phyloP scores from a whole-genome alignment of 2,113 vertebrate genomes.

The Gobio gobio region DNA sequence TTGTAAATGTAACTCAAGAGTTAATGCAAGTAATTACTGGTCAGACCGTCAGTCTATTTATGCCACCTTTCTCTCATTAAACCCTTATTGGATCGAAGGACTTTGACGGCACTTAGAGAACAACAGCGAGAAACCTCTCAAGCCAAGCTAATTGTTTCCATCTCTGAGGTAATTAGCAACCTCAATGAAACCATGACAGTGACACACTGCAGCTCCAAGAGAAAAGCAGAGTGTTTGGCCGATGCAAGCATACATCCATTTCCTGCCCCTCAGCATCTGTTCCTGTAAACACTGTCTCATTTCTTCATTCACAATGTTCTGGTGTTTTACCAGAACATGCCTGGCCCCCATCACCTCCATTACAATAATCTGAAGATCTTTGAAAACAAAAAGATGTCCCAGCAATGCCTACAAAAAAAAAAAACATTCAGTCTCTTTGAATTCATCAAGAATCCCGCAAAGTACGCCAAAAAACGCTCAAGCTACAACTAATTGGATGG shows the following conservation, averaged over 20 bases:
- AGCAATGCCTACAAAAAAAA: neutral
- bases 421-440: neutral
- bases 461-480: neutral
- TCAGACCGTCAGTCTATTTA: slow-evolving; percentile 1
- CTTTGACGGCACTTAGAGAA: slow-evolving; percentile 1
- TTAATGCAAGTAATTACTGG: slow-evolving; percentile 33
- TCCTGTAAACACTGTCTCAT: neutral
- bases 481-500: slow-evolving; percentile 1
- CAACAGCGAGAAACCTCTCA: slow-evolving; percentile 57
- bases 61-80: slow-evolving; percentile 27
- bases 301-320: neutral
- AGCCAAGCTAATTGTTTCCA: slow-evolving; percentile 71
- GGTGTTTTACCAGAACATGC: slow-evolving; percentile 12
- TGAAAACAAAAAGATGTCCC: neutral
- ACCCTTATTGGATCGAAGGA: neutral
- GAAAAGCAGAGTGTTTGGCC: slow-evolving; percentile 5
- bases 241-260: neutral
- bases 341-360: slow-evolving; percentile 16
- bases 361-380: neutral
- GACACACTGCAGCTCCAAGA: slow-evolving; percentile 56
- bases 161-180: slow-evolving; percentile 71
- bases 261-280: slow-evolving; percentile 19
- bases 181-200: slow-evolving; percentile 66
- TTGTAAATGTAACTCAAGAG: neutral
- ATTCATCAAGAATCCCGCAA: neutral